Evolutionary conservation across 2,113 vertebrate species (phyloP).

Genomic region (Scolopax mira): DNA sequence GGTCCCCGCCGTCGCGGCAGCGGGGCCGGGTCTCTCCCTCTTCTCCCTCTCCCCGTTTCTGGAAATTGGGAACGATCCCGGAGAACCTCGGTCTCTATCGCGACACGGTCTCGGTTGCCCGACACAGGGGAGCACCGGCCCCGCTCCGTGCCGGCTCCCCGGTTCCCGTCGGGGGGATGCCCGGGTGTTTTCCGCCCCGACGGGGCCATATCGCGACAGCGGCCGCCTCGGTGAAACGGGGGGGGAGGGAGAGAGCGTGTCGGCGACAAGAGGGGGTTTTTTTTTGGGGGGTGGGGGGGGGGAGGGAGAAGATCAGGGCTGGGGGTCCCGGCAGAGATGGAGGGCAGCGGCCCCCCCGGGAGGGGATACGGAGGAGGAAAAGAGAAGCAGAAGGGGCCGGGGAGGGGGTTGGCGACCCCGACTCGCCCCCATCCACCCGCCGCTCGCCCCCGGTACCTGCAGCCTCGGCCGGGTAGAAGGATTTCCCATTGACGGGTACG

Average conservation of each 20-base stretch:
- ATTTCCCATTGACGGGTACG: conserved; percentile 67
- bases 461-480: conserved; percentile 74
- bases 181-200: background rate
- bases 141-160: background rate
- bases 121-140: background rate
- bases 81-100: background rate
- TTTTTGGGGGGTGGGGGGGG: no score
- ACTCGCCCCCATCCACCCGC: background rate
- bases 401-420: background rate
- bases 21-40: background rate
- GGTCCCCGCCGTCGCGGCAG: background rate
- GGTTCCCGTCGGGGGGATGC: background rate
- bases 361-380: background rate
- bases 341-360: background rate
- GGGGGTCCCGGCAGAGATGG: background rate
- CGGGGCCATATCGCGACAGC: background rate
- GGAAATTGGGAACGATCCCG: background rate
- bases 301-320: background rate
- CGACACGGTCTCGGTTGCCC: background rate
- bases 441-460: conserved; percentile 64
- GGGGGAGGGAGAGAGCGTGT: background rate
- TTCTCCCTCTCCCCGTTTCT: background rate
- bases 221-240: background rate
- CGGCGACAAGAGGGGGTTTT: background rate
- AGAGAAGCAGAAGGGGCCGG: background rate